These are phyloP conservation scores for Meloidogyne chitwoodi DNA, from an alignment of 1,140 invertebrate species.

Conservation along the genomic window DNA sequence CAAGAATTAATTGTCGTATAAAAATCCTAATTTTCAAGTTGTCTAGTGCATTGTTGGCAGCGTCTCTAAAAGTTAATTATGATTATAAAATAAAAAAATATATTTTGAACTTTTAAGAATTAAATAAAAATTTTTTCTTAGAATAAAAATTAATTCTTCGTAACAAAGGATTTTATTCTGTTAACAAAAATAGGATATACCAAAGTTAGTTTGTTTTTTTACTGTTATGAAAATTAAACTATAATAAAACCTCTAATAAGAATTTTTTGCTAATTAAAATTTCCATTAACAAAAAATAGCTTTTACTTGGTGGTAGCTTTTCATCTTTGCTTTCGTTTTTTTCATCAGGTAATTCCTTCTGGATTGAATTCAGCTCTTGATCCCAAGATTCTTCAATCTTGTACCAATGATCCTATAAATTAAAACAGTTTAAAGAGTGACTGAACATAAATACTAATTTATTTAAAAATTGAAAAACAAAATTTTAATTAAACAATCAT, in stretches of 20 bases:
- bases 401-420: constrained; percentile 71
- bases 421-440: too few species aligned
- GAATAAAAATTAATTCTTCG: too few species aligned
- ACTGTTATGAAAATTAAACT: too few species aligned
- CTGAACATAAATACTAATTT: too few species aligned
- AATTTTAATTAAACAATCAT: neutral
- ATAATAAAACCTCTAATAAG: too few species aligned
- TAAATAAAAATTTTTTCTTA: too few species aligned
- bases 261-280: neutral
- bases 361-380: constrained; percentile 53
- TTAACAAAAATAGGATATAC: too few species aligned
- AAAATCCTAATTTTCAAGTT: neutral
- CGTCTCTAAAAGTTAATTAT: neutral
- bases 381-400: constrained; percentile 66
- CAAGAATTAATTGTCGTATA: neutral
- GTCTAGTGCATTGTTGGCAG: neutral
- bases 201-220: too few species aligned
- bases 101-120: too few species aligned
- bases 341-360: constrained; percentile 48
- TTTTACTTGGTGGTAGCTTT: neutral
- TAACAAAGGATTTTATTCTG: too few species aligned
- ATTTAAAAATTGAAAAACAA: neutral
- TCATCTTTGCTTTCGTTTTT: neutral
- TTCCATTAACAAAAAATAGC: neutral
- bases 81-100: too few species aligned